Conservation (phyloP, 1,140 invertebrate genomes). For the Oryctes rhinoceros region DNA sequence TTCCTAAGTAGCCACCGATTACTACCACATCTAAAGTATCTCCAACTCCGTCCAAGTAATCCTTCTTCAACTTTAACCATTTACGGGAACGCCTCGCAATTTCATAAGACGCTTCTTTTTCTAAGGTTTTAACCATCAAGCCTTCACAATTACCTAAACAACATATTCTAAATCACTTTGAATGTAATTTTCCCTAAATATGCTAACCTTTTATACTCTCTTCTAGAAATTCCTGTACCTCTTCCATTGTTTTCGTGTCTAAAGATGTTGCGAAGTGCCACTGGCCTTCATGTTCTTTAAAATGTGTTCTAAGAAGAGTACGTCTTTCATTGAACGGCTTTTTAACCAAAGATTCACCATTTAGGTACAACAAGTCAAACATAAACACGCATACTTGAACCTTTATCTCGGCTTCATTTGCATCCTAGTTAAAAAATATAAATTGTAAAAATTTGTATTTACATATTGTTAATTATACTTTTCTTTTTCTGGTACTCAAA, state of each 20-base stretch:
- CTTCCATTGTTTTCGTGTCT: constrained; percentile 89
- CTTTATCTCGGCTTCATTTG: constrained; percentile 88
- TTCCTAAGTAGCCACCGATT: constrained; percentile 93
- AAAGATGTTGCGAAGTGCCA: constrained; percentile 89
- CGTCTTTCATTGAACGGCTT: constrained; percentile 82
- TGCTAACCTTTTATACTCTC: constrained; percentile 82
- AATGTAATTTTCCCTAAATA: background rate
- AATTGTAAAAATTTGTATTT: no score
- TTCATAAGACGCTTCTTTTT: constrained; percentile 94
- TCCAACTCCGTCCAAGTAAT: constrained; percentile 94
- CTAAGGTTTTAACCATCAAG: constrained; percentile 97
- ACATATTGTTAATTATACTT: constrained; percentile 67
- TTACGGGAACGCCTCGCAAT: constrained; percentile 97
- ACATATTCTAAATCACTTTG: constrained; percentile 21
- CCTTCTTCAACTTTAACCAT: constrained; percentile 98
- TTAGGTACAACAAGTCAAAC: constrained; percentile 96
- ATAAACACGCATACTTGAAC: constrained; percentile 98
- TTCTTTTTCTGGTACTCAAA: constrained; percentile 94
- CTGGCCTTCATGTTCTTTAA: constrained; percentile 79
- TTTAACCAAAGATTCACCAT: constrained; percentile 87
- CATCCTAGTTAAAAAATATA: constrained; percentile 68
- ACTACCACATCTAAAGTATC: constrained; percentile 96
- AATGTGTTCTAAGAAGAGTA: constrained; percentile 77
- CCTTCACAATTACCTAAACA: constrained; percentile 92
- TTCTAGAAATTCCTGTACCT: constrained; percentile 94